Base-by-base conservation (phyloP, 2,797 vertebrate species). In the Melopsittacus undulatus region DNA sequence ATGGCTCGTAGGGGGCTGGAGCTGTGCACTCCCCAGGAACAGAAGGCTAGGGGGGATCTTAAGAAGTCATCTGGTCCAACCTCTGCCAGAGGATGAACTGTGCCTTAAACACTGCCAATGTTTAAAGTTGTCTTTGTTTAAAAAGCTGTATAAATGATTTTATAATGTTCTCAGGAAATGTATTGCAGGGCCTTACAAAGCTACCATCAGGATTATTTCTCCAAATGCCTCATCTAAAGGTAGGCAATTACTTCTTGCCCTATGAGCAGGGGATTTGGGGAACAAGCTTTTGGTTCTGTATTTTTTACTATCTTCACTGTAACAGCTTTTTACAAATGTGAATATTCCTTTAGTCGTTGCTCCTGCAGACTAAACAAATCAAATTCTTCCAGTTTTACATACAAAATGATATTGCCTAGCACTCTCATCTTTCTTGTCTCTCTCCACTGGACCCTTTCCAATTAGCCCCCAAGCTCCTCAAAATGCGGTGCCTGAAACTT, bases 281-380 rank as follows among this genome's bases (percentile, higher is more conserved):
- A 83, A 67, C 9, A 45, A 82, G 11, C 26, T 30, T 72, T 74
- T 8, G 14, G 24, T 0, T 10, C 57, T 34, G 32, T 48, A 59
- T 86, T 83, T 91, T 76, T 34, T 17, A 56, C 18, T 34, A 11
- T 68, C 74, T 63, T 85, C 40, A 79, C 26, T 12, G 48, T 26
- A 79, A 73, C 54, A 73, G 32, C 42, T 34, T 87, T 92, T 84
- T 87, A 84, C n/a, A 87, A 91, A 94, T 67, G 67, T 36, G 83
- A 94, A 52, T 90, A 59, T 24, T 82, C 54, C 64, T 92, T 92
- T 38, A 79, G 86, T 89, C 77, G 0, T 90, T 81, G 36, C 40
- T 95, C 64, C 70, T 90, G 56, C 93, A 96, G 96, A 95, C 96
- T 97, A 97, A 96, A 95, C 95, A 96, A 68, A 95, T 26, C 34